Evolutionary conservation across 2,888 invertebrate species (phyloP), one percentile per base, ranked within the genome.

Genomic region (Drosophila borealis): DNA sequence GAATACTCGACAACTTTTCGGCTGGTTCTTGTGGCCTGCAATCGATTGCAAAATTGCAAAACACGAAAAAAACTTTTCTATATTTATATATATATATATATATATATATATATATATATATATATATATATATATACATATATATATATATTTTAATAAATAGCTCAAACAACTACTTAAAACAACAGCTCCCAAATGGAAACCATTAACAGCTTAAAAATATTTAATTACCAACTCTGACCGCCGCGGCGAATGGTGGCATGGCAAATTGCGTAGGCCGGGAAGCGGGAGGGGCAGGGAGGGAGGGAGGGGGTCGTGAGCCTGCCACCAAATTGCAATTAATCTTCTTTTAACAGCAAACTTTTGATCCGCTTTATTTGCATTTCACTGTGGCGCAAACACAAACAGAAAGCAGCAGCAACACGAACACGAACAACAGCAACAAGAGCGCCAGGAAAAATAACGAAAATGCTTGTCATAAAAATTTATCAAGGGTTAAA

Each of bases 401-500:
- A 73, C 77, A 80, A 80, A 76, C 86, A 71, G 53, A 71, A 71
- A 70, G 44, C 62, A 51, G 42, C 53, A 56, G 21, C 57, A 48
- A 49, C 53, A 67, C 51, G 10, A 51, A 45, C 21, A 53, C 39
- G 11, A 37, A 45, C 54, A 70, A 2, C 21, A 54, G 36, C 50
- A 48, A 42, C 64, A 63, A 36, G 55, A n/a, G 39, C 21, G 56
- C 41, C 54, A 19, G 63, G 62, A 46, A 56, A 57, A 83, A 81
- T 81, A 88, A 85, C 89, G 79, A 83, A 83, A 84, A 83, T 81
- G 83, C 89, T 84, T 84, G 89, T 84, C 89, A 84, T 84, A 84
- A 84, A 83, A 83, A 89, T 88, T 89, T 88, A 84, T 84, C 89
- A 84, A 84, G 83, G 83, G 83, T 89, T 84, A 84, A 84, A 84